Evolutionary conservation across 1,140 invertebrate species (phyloP), one percentile per base, ranked within the genome.

Genomic region (Euglossa dilemma): DNA sequence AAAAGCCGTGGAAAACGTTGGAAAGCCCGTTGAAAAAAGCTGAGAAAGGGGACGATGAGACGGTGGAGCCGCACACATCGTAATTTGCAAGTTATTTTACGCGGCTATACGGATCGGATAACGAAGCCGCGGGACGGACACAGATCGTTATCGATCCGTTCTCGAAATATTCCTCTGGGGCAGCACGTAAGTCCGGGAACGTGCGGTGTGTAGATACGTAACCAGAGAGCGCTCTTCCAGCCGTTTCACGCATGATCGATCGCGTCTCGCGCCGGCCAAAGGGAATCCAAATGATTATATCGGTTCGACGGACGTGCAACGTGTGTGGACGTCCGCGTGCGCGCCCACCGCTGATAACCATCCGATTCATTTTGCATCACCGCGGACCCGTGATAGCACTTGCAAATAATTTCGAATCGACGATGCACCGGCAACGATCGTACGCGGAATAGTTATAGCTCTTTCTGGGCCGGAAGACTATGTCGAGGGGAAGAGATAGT

Each of bases 221-320:
- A 85, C 78, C 73, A 74, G 74, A 77, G 78, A 85, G 69, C 64
- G 66, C 75, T 70, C 84, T 77, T 63, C 54, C 79, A 67, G 67
- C 47, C 80, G 83, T 85, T 90, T 90, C 85, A 90, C 83, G 88
- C 88, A 89, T 85, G 86, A 88, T 88, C 80, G 89, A 80, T 67
- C 67, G 64, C 56, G 80, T 25, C 75, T 66, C 25, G 45, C 83
- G 56, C 47, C 61, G 28, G 56, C 64, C 59, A 85, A 85, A 81
- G 36, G n/a, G 54, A 77, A 57, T 73, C 54, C 45, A 25, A 81
- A 72, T 59, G 69, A 85, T 77, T 56, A 57, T 57, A 75, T 84
- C 83, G 61, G 50, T 28, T 28, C 23, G 36, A 23, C 8, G 67
- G 47, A 25, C 56, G 79, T 69, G 57, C 61, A 36, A 36, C 61